phyloP scores from a whole-genome alignment of 2,113 vertebrate genomes.

The Amphiprion ocellaris region DNA sequence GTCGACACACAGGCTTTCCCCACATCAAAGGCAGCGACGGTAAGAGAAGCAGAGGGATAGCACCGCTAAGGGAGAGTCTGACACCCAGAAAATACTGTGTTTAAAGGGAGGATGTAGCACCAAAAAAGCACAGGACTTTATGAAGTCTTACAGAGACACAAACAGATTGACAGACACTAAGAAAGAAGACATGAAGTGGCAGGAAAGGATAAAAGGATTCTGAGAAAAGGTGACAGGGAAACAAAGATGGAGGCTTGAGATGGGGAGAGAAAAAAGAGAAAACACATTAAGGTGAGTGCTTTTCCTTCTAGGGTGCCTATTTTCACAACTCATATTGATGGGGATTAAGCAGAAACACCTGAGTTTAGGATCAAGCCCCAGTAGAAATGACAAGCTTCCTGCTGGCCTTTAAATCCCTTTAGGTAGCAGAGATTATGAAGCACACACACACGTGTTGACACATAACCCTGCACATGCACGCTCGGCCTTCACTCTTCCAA shows the following conservation, averaged over 20 bases:
- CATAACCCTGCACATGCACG: neutral
- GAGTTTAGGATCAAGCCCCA: slow-evolving; percentile 56
- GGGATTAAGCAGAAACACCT: slow-evolving; percentile 63
- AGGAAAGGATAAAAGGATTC: slow-evolving; percentile 2
- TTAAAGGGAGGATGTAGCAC: slow-evolving; percentile 28
- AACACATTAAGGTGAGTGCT: slow-evolving; percentile 11
- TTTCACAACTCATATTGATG: slow-evolving; percentile 44
- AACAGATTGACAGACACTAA: slow-evolving; percentile 15
- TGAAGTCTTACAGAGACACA: neutral
- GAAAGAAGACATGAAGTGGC: slow-evolving; percentile 19
- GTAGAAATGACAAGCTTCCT: slow-evolving; percentile 54
- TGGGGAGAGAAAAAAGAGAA: neutral
- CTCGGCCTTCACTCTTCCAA: neutral
- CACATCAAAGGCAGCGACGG: slow-evolving; percentile 47
- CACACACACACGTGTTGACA: slow-evolving; percentile 29
- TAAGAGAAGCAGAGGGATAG: slow-evolving; percentile 30
- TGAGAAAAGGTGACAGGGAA: neutral
- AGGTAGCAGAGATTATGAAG: slow-evolving; percentile 67
- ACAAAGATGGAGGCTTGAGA: neutral
- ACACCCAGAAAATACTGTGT: neutral
- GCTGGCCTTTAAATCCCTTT: slow-evolving; percentile 78
- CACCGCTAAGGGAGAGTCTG: slow-evolving; percentile 24
- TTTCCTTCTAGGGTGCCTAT: slow-evolving; percentile 18
- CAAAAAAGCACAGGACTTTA: neutral
- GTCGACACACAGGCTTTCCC: slow-evolving; percentile 43